Evolutionary conservation across 1,140 invertebrate species (phyloP), one percentile per base, ranked within the genome.

Genomic region (Andrena cerasifolii): DNA sequence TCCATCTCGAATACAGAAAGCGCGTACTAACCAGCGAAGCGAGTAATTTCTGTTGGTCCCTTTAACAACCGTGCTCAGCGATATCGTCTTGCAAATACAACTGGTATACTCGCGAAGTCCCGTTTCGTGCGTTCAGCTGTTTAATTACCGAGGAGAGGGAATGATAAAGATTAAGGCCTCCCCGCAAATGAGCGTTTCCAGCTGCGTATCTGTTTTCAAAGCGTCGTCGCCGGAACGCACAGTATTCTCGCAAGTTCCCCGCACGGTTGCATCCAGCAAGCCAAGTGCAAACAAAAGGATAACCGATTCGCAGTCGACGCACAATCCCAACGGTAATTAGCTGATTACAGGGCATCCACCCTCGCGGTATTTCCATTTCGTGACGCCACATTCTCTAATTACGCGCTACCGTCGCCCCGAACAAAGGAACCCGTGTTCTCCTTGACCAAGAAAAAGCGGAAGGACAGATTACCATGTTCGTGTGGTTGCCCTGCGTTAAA

Each of bases 361-460:
- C 51, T 53, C 16, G 26, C 18, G 16, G 36, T 65, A 40, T 62
- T 66, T 58, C 78, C 63, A 61, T 74, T 65, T 77, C 53, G 72
- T 45, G 80, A 82, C 43, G 31, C 31, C 79, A 33, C 51, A 49
- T 76, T 76, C 78, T 82, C 80, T 56, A 63, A 77, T 81, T 82
- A 82, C n/a, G 43, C 49, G 56, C 21, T 40, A 18, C 24, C 43
- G 56, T 36, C 18, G n/a, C n/a, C n/a, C n/a, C 14, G 33, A 31
- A 67, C 72, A 75, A 75, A 56, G 62, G 16, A 33, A 56, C n/a
- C 28, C 26, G 6, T 56, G 61, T 56, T 56, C 31, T 43, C 28
- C 18, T 47, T 56, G 56, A 16, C n/a, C 51, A 47, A 45, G 72
- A 36, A 36, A 24, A 54, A 53, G 18, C 68, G 49, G 26, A 45